Base-by-base conservation (phyloP, 1,140 invertebrate species). In the Drosophila kanapiae region DNA sequence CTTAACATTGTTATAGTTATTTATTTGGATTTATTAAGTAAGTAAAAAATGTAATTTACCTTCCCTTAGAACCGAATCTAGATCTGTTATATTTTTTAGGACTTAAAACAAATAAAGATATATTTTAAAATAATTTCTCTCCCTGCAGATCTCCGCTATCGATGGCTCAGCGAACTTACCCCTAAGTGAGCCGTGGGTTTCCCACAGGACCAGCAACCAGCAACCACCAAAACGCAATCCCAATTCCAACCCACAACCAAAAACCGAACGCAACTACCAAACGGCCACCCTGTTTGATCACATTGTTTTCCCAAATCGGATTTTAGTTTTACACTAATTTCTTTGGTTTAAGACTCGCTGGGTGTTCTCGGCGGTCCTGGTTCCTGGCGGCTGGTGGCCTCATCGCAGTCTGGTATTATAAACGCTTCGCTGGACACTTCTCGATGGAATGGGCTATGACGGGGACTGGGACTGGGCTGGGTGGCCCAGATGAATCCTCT, bases 261-360 rank as follows among this genome's bases (percentile, higher is more conserved):
- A 33, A 75, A 40, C 35, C 47, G 27, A 49, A 54, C 56, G 53
- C 65, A 61, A 42, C 69, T 59, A 49, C 53, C 38, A 38, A 9
- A 4, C 51, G 51, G 38, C 71, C 68, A 62, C 51, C 58, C 71
- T 67, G 60, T 72, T 80, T 87, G 84, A 79, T 80, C 81, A 85
- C 91, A 92, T 92, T 92, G 91, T 92, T 91, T 92, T 86, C 85
- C 79, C 65, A 91, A 92, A 92, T 92, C 91, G 87, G 91, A 92
- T 92, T 92, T 92, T 91, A 92, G 91, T 91, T 92, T 92, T 92
- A 92, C 91, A 92, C 91, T 92, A 92, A 92, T 92, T 92, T 92
- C 91, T 90, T 92, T 90, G 91, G 91, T 90, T 86, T 92, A 90
- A 90, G 85, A 83, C 78, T 90, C 81, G 85, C 65, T 82, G 51